Evolutionary conservation across 2,888 invertebrate genomes (phyloP).

Genomic region (Laothoe populi): DNA sequence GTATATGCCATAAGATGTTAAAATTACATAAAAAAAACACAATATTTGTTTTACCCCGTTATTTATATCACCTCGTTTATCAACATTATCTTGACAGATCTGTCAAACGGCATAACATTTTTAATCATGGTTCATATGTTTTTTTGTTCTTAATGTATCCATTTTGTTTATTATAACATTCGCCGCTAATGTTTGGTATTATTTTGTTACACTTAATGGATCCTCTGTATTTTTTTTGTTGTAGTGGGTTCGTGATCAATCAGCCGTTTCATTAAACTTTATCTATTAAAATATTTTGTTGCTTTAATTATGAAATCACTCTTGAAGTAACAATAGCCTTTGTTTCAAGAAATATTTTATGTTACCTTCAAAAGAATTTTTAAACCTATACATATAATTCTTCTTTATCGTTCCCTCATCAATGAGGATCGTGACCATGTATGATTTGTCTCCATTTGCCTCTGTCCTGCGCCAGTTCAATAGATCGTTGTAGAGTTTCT

Average conservation of each 20-base stretch:
- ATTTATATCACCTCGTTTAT: slow-evolving; percentile 22
- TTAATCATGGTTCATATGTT: slow-evolving; percentile 22
- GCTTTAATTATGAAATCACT: too few species aligned
- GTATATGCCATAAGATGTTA: background rate
- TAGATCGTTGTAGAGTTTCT: too few species aligned
- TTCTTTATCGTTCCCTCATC: too few species aligned
- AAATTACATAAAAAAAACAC: background rate
- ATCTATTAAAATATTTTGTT: background rate
- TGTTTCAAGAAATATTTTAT: too few species aligned
- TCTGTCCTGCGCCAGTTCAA: too few species aligned
- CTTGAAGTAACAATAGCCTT: too few species aligned
- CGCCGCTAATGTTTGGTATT: background rate
- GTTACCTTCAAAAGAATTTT: too few species aligned
- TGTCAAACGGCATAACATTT: slow-evolving; percentile 22
- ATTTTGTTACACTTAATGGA: background rate
- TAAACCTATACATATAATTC: too few species aligned
- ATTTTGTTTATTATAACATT: background rate
- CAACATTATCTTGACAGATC: slow-evolving; percentile 21
- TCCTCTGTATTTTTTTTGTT: background rate
- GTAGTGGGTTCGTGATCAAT: background rate
- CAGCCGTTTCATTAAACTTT: background rate
- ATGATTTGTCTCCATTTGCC: too few species aligned
- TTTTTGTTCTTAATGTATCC: slow-evolving; percentile 3
- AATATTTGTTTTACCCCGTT: background rate
- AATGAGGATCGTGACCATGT: too few species aligned